A percentile compares a stretch with the other conserved stretches of the same genome.
These are phyloP conservation scores for Gymnosoma rotundatum DNA, from an alignment of 2,888 invertebrate species.

Conservation along the genomic window DNA sequence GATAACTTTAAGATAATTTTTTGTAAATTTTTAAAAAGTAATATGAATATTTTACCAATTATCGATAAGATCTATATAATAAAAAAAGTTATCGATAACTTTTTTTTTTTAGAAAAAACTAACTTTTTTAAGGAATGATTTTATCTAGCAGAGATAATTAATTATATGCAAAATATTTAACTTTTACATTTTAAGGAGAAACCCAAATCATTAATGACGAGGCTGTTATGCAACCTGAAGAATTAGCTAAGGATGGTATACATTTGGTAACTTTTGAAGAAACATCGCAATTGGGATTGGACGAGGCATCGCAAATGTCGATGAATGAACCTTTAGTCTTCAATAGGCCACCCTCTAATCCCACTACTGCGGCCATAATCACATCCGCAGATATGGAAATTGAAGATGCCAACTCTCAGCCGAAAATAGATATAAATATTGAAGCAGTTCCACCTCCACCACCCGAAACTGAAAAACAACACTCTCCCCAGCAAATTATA, in stretches of 20 bases:
- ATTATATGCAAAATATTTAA: no score
- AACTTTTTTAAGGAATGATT: no score
- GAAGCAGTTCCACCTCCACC: constrained; percentile 65
- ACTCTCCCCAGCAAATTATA: background rate
- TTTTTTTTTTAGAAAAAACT: no score
- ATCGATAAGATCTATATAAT: no score
- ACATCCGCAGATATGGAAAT: constrained; percentile 66
- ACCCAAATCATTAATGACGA: constrained; percentile 78
- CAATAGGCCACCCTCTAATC: constrained; percentile 71
- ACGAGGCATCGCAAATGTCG: constrained; percentile 77
- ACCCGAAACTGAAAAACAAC: background rate
- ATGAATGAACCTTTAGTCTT: constrained; percentile 77
- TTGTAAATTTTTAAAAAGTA: no score
- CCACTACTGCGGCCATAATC: constrained; percentile 25
- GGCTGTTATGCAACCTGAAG: constrained; percentile 76
- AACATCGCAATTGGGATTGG: constrained; percentile 75
- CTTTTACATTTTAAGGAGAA: constrained; percentile 65
- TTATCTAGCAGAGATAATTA: no score
- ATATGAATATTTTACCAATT: no score
- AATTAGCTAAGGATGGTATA: constrained; percentile 80
- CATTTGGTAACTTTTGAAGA: constrained; percentile 80
- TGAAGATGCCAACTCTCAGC: constrained; percentile 50
- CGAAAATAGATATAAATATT: constrained; percentile 15
- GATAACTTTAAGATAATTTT: no score
- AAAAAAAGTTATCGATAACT: no score